Base-by-base conservation (phyloP, 2,888 invertebrate genomes). In the Dichetophora obliterata region DNA sequence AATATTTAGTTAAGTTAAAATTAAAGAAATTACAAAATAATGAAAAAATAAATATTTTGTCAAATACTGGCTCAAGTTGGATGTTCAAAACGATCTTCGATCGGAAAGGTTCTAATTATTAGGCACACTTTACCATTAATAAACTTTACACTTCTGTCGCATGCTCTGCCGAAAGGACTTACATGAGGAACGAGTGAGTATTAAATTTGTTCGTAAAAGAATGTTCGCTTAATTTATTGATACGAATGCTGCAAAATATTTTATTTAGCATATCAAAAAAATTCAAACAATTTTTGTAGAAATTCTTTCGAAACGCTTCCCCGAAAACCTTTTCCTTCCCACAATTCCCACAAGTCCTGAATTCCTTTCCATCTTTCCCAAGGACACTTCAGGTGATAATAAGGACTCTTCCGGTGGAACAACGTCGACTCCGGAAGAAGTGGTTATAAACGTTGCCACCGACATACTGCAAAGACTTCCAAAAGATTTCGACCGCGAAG, bases 391-490 rank as follows among this genome's bases (percentile, higher is more conserved):
- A 1, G 90, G 91, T 82, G 90, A 91, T 1, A 88, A 91, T 0
- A 92, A 92, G 19, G 91, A 91, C 3, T 91, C 90, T 0, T 92
- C 91, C 5, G 92, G 91, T 79, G 80, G 82, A 8, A 83, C 82
- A 52, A 76, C 80, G 0, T 70, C 85, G 11, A 93, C 95, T 0
- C 93, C 95, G 0, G 97, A 98, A 83, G 93, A 96, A 82, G 91
- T 95, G 61, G 94, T 96, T 0, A 92, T 92, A 87, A 93, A 92
- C 72, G 94, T 97, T 0, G 93, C 96, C 0, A 91, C 92, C 52
- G 96, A 96, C 84, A 94, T 97, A 79, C 89, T 97, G 11, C 88
- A 90, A 5, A 94, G 95, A 84, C 90, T 98, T 37, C 97, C 97
- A 0, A 86, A 88, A 34, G 91, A 94, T 89, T 93, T 92, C 90